Evolutionary conservation across 2,797 vertebrate genomes (phyloP), one percentile per base, ranked within the genome.

Genomic region (Sphaeramia orbicularis): DNA sequence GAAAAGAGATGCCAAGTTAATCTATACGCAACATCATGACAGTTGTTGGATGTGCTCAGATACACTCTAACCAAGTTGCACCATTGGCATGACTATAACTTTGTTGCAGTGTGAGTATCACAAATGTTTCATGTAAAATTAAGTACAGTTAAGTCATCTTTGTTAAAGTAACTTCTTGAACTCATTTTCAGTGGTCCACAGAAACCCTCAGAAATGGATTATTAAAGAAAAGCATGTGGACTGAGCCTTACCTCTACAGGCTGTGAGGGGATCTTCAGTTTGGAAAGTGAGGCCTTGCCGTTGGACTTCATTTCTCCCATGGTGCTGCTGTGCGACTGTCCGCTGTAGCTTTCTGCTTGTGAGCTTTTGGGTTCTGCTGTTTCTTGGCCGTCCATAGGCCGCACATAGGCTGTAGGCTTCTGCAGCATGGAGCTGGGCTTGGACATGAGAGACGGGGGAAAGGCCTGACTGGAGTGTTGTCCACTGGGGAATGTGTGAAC

Each of bases 311-410:
- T 95, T 82, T 99, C 98, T 38, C 94, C 95, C 86, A 96, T 93
- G 41, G 87, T 90, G 85, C 94, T 90, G 91, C 96, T 84, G 86
- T 99, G 97, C 4, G 93, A 93, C 83, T 98, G 97, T 53, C 94
- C 86, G 7, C 95, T 91, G 87, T 96, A 99, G 91, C 95, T 95
- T 91, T 99, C 98, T 0, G 96, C 94, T 53, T 97, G 87, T n/a
- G 96, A 88, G 75, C 95, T 90, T 91, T 98, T 98, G 87, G 96
- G 93, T 92, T 99, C 98, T 73, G 96, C 93, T 13, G 97, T 98
- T 66, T 99, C 98, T 89, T 98, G 98, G 78, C 97, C 98, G 10
- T 99, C 98, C 97, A 99, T 99, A 41, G 98, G 98, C 91, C 98
- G 94, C 3, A 99, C 98, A n/a, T 99, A 99, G 1, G 98, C 98